A percentile compares a stretch with the other conserved stretches of the same genome.
phyloP scores from a whole-genome alignment of 1,140 invertebrate genomes.

The Eupeodes corollae region DNA sequence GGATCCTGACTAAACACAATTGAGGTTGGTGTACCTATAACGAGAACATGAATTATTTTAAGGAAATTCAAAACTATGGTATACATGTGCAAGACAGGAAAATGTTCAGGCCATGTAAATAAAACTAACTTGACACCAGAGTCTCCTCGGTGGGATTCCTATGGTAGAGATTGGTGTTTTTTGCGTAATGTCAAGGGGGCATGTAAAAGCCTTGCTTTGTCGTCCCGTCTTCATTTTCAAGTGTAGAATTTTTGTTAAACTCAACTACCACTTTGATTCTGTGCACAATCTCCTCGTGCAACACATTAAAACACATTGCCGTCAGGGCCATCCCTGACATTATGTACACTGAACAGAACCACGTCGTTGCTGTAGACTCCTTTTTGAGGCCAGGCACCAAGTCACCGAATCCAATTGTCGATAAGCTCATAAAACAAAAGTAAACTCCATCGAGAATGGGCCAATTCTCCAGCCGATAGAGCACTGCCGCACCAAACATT shows the following conservation, averaged over 20 bases:
- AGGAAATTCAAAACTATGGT: neutral
- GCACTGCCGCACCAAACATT: constrained; percentile 73
- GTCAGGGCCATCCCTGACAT: constrained; percentile 90
- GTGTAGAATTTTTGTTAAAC: constrained; percentile 35
- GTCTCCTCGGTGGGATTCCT: constrained; percentile 55
- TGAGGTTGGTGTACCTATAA: constrained; percentile 47
- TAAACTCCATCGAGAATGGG: constrained; percentile 81
- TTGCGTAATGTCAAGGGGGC: constrained; percentile 55
- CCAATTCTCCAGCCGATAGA: constrained; percentile 79
- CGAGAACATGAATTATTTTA: constrained; percentile 7
- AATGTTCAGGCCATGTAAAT: neutral
- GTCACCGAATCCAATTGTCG: constrained; percentile 86
- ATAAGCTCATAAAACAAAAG: constrained; percentile 88
- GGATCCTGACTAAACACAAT: constrained; percentile 30
- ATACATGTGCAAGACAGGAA: too few species aligned
- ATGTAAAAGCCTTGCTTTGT: constrained; percentile 46
- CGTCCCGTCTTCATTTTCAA: constrained; percentile 22
- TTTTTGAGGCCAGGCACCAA: constrained; percentile 67
- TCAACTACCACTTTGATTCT: constrained; percentile 54
- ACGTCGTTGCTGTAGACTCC: constrained; percentile 50
- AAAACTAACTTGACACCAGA: constrained; percentile 33
- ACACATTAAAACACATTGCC: constrained; percentile 96
- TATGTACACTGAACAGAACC: constrained; percentile 91
- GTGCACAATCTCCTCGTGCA: constrained; percentile 86
- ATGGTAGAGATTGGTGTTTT: constrained; percentile 44